Conservation (phyloP, 2,888 invertebrate species). For the Calliscelio sp. region DNA sequence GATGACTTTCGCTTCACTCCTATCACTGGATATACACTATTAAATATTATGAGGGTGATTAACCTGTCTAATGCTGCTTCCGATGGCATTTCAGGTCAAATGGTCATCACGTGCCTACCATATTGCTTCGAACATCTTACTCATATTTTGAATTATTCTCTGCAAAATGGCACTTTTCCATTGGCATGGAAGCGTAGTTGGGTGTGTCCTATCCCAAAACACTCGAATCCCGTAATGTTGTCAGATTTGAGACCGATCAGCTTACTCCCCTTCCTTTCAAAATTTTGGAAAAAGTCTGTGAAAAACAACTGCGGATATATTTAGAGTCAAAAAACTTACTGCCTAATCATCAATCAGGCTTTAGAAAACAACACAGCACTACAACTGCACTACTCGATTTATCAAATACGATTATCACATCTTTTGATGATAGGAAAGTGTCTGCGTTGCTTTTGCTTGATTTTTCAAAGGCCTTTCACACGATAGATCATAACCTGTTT, state of each 20-base stretch:
- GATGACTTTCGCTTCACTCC: background rate
- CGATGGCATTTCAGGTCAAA: background rate
- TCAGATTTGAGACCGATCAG: slow-evolving; percentile 1
- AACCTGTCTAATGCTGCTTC: background rate
- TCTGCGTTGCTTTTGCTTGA: background rate
- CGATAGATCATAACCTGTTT: background rate
- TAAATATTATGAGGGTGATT: background rate
- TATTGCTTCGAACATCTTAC: background rate
- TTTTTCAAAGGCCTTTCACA: slow-evolving; percentile 27
- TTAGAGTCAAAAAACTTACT: background rate
- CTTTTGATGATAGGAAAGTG: slow-evolving; percentile 1
- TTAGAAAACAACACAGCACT: background rate
- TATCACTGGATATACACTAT: background rate
- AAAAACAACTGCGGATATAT: background rate
- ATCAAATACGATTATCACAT: background rate
- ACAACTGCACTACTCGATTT: slow-evolving; percentile 1
- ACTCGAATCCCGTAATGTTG: background rate
- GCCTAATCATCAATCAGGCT: background rate
- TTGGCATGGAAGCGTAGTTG: background rate
- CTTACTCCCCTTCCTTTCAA: background rate
- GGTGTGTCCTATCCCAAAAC: background rate
- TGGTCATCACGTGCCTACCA: background rate
- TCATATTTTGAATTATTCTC: background rate
- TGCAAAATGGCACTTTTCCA: background rate
- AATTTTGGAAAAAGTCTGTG: slow-evolving; percentile 8